These are phyloP conservation scores for Pelusios castaneus DNA, from an alignment of 2,113 vertebrate species.

Conservation along the genomic window DNA sequence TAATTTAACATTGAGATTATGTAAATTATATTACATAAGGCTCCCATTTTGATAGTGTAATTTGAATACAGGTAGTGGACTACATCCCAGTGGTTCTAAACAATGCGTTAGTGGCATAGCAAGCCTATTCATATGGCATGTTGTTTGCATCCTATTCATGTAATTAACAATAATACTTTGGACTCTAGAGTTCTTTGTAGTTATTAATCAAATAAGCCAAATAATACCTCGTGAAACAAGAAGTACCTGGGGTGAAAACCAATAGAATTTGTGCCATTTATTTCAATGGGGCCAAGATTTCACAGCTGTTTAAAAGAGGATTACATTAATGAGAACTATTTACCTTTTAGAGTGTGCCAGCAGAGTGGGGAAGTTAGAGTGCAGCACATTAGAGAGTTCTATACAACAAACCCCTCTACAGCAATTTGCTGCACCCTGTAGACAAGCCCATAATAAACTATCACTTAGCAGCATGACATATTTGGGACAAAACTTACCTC, in stretches of 20 bases:
- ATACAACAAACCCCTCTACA: not conserved
- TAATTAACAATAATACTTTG: not conserved
- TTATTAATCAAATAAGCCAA: not conserved
- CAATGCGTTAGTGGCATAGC: not conserved
- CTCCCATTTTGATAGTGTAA: not conserved
- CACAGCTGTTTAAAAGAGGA: not conserved
- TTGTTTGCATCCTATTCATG: not conserved
- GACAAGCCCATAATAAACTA: not conserved
- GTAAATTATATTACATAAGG: not conserved
- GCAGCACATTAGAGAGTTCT: not conserved
- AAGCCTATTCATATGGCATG: not conserved
- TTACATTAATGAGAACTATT: not conserved
- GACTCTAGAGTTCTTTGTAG: not conserved
- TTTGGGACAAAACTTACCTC: conserved; percentile 61
- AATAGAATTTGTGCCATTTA: not conserved
- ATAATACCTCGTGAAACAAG: not conserved
- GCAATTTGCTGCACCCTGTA: not conserved
- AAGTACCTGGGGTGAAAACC: not conserved
- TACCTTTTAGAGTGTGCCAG: not conserved
- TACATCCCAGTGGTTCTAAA: not conserved
- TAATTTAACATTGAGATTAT: not conserved
- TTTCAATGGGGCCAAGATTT: not conserved
- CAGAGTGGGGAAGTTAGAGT: conserved; percentile 6
- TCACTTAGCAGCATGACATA: conserved; percentile 53
- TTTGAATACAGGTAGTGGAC: not conserved